Conservation (phyloP, 2,888 invertebrate genomes). For the Troilus luridus region DNA sequence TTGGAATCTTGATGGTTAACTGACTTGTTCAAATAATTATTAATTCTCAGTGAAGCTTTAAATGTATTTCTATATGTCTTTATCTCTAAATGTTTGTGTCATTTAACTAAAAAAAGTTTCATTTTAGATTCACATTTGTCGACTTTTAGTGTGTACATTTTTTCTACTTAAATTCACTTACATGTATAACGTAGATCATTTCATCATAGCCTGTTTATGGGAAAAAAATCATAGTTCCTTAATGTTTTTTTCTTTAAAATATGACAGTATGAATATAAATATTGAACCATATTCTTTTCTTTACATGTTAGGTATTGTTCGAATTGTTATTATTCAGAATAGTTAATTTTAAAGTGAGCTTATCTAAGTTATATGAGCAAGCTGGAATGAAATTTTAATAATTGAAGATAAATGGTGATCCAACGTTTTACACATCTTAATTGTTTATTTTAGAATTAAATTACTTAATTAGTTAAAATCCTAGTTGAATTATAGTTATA, state of each 20-base stretch:
- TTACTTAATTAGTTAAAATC: background rate
- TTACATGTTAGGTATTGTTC: background rate
- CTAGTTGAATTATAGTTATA: background rate
- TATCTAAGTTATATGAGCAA: background rate
- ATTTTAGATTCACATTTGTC: background rate
- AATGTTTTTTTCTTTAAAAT: background rate
- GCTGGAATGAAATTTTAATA: background rate
- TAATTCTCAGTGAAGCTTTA: slow-evolving; percentile 21
- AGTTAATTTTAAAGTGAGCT: background rate
- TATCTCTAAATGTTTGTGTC: background rate
- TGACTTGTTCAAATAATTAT: background rate
- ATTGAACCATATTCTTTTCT: background rate
- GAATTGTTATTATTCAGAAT: background rate
- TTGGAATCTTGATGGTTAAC: background rate
- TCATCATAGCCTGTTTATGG: background rate
- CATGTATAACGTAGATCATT: background rate
- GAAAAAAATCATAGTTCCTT: background rate
- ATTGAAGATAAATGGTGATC: background rate
- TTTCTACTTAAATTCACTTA: background rate
- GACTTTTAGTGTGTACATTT: background rate
- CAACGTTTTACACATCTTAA: too few relatives aligned
- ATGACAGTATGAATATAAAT: background rate
- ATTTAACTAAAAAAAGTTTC: background rate
- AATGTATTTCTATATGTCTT: background rate
- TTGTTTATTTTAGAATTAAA: background rate